A percentile compares a stretch with the other conserved stretches of the same genome.
These are phyloP conservation scores for Nycteola revayana DNA, from an alignment of 2,888 invertebrate genomes.

Conservation along the genomic window DNA sequence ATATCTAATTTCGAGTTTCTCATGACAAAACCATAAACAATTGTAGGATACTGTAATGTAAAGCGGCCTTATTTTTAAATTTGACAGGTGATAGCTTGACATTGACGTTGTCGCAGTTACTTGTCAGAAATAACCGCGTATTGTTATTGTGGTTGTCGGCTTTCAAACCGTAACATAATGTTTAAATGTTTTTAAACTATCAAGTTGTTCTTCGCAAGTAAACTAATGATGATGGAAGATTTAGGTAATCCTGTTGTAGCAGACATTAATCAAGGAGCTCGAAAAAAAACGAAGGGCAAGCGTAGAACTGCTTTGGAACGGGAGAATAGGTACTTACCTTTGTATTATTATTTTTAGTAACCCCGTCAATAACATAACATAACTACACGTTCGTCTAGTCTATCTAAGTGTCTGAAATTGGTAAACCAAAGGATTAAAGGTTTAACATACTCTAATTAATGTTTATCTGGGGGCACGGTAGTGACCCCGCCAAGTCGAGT, in stretches of 20 bases:
- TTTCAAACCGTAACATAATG: slow-evolving; percentile 3
- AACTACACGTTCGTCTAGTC: slow-evolving; percentile 1
- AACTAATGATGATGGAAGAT: slow-evolving; percentile 1
- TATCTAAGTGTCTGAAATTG: slow-evolving; percentile 3
- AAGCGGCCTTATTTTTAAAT: slow-evolving; percentile 4
- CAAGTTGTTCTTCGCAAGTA: slow-evolving; percentile 3
- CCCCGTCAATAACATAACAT: slow-evolving; percentile 1
- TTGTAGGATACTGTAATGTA: slow-evolving; percentile 2
- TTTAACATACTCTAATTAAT: slow-evolving; percentile 2
- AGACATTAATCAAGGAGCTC: slow-evolving; percentile 1
- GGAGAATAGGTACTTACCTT: slow-evolving; percentile 3
- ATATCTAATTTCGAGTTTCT: slow-evolving; percentile 5
- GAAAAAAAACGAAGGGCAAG: slow-evolving; percentile 1
- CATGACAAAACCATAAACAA: slow-evolving; percentile 3
- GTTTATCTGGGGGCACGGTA: slow-evolving; percentile 1
- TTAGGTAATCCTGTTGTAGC: slow-evolving; percentile 1
- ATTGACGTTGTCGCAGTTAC: slow-evolving; percentile 4
- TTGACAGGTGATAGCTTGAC: slow-evolving; percentile 5
- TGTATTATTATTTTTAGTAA: slow-evolving; percentile 2
- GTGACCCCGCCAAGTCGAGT: slow-evolving; percentile 1
- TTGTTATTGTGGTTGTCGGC: slow-evolving; percentile 3
- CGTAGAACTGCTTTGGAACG: slow-evolving; percentile 4
- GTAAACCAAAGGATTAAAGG: slow-evolving; percentile 4
- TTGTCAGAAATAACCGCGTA: slow-evolving; percentile 3
- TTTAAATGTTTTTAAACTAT: slow-evolving; percentile 4